Conservation (phyloP, 2,888 invertebrate genomes). For the Drosophila algonquin region DNA sequence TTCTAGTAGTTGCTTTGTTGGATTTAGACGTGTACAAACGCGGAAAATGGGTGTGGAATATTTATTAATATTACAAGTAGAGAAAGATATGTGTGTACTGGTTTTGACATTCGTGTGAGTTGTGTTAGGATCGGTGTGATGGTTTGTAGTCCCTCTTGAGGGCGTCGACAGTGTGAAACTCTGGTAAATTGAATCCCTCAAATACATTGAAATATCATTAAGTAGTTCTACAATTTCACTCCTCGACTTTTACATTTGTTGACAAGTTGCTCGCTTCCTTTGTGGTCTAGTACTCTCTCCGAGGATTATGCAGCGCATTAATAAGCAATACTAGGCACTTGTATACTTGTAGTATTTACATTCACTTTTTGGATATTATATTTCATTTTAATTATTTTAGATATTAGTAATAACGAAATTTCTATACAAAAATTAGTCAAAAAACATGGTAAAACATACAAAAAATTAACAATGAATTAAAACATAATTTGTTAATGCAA, state of each 20-base stretch:
- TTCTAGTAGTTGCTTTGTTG: slow-evolving; percentile 23
- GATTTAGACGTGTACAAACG: slow-evolving; percentile 59
- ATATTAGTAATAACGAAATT: slow-evolving; percentile 28
- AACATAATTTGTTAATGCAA: slow-evolving; percentile 23
- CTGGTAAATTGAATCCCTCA: neutral
- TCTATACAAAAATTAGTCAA: slow-evolving; percentile 19
- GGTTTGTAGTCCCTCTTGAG: neutral
- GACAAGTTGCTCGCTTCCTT: slow-evolving; percentile 12
- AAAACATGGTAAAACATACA: neutral
- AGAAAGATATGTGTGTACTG: slow-evolving; percentile 20
- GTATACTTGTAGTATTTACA: slow-evolving; percentile 59
- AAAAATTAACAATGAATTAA: slow-evolving; percentile 15
- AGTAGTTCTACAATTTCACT: neutral
- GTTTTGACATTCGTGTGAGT: slow-evolving; percentile 56
- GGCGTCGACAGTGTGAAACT: neutral
- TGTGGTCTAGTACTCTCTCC: neutral
- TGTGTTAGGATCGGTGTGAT: slow-evolving; percentile 46
- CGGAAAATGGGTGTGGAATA: slow-evolving; percentile 78
- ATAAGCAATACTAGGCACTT: slow-evolving; percentile 66
- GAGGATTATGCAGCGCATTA: slow-evolving; percentile 61
- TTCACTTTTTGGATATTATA: slow-evolving; percentile 17
- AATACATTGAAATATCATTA: neutral
- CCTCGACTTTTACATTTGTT: neutral
- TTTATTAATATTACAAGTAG: slow-evolving; percentile 46
- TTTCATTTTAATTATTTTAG: slow-evolving; percentile 14